Conservation (phyloP, 1,140 invertebrate genomes). For the Nephila pilipes region DNA sequence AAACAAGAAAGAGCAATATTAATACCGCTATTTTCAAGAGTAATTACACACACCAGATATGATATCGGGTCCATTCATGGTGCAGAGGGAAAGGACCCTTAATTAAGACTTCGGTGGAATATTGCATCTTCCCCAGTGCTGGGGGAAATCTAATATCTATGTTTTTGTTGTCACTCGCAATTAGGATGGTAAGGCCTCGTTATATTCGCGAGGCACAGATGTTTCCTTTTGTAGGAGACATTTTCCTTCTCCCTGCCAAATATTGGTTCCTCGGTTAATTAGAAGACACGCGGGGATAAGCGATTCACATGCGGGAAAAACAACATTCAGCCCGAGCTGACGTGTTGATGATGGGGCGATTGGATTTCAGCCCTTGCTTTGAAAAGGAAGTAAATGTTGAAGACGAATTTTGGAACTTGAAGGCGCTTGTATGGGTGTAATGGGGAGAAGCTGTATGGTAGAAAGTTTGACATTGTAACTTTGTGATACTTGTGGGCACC, state of each 20-base stretch:
- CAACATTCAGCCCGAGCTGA: neutral
- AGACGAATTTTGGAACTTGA: too few species aligned
- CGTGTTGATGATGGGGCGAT: too few species aligned
- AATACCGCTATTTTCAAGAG: slow-evolving; percentile 30
- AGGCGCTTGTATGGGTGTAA: too few species aligned
- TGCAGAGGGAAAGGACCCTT: neutral
- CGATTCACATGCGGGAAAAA: neutral
- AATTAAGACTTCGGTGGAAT: neutral
- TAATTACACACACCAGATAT: slow-evolving; percentile 10
- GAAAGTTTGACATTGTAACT: too few species aligned
- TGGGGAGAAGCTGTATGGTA: too few species aligned
- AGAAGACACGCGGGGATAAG: neutral
- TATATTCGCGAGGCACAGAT: neutral
- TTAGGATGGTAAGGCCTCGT: neutral
- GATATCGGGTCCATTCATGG: slow-evolving; percentile 1
- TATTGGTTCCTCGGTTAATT: slow-evolving; percentile 8
- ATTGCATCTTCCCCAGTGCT: neutral
- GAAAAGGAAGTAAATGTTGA: too few species aligned
- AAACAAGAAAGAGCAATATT: slow-evolving; percentile 18
- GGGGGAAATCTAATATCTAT: slow-evolving; percentile 39
- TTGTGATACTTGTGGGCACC: too few species aligned
- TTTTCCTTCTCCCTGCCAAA: neutral
- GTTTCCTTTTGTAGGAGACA: neutral
- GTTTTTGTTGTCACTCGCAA: slow-evolving; percentile 15
- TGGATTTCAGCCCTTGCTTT: too few species aligned